These are phyloP conservation scores for Lochmaea crataegi DNA, from an alignment of 2,888 invertebrate species.

Conservation along the genomic window DNA sequence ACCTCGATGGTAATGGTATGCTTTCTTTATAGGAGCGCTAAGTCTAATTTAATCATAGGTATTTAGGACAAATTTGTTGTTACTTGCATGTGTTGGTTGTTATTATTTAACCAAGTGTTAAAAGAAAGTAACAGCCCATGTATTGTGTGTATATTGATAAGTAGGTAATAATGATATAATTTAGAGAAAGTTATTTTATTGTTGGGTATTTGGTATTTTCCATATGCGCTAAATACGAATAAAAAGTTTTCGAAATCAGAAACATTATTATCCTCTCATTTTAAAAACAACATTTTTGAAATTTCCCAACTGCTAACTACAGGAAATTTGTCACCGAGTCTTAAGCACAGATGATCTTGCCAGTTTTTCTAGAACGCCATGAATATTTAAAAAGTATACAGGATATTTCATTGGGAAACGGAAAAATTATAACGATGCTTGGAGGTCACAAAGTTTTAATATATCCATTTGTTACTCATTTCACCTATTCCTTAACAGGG, in stretches of 20 bases:
- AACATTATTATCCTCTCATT: background rate
- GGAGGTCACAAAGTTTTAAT: too few species aligned
- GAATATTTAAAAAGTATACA: too few species aligned
- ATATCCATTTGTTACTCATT: too few species aligned
- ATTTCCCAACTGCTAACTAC: background rate
- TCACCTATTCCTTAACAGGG: too few species aligned
- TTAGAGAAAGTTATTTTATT: constrained; percentile 5
- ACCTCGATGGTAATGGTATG: constrained; percentile 23
- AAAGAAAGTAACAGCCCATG: constrained; percentile 21
- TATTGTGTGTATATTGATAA: constrained; percentile 1
- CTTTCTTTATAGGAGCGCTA: constrained; percentile 27
- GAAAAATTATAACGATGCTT: too few species aligned
- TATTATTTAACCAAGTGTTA: constrained; percentile 25
- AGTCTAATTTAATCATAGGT: constrained; percentile 28
- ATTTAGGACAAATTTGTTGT: constrained; percentile 29
- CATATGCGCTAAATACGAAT: background rate
- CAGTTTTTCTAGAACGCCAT: too few species aligned
- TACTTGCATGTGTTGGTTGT: constrained; percentile 17
- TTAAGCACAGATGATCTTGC: too few species aligned
- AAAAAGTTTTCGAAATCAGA: background rate
- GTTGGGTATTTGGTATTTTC: background rate
- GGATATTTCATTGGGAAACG: too few species aligned
- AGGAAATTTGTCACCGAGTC: too few species aligned
- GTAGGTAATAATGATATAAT: constrained; percentile 10
- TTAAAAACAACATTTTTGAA: background rate